Evolutionary conservation across 2,888 invertebrate genomes (phyloP).

Genomic region (Thera obeliscata): DNA sequence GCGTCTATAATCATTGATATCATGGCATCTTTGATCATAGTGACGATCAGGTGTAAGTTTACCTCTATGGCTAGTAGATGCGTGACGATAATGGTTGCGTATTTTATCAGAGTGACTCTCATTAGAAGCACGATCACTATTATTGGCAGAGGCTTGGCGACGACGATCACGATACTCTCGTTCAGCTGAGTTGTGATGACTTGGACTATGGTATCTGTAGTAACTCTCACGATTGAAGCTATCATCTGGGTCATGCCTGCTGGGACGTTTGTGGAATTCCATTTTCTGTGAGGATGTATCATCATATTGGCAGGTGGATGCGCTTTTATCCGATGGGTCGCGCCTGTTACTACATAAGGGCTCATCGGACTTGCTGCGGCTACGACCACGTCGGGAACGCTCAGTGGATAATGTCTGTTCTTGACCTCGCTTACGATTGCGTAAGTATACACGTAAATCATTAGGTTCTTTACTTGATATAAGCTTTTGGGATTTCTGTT

Average conservation of each 20-base stretch:
- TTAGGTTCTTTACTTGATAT: not conserved
- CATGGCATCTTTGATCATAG: not conserved
- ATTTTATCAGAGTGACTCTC: not conserved
- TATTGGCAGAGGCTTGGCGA: not conserved
- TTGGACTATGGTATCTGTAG: not conserved
- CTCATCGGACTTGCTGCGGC: not conserved
- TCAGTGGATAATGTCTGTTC: not conserved
- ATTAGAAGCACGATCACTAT: not conserved
- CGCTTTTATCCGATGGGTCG: not conserved
- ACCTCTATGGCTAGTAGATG: not conserved
- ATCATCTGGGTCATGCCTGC: not conserved
- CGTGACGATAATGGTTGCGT: not conserved
- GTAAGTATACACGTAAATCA: conserved; percentile 22
- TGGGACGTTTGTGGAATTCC: not conserved
- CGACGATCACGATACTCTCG: not conserved
- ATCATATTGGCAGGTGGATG: not conserved
- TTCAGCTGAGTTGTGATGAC: not conserved
- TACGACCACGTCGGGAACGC: not conserved
- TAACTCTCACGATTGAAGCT: not conserved
- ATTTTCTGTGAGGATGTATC: not conserved
- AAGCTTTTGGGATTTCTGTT: conserved; percentile 1
- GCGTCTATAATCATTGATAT: not conserved
- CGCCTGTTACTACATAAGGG: not conserved
- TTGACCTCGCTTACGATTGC: conserved; percentile 15
- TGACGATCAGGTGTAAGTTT: not conserved